Conservation (phyloP, 2,797 vertebrate genomes). For the Crenuchus spilurus region DNA sequence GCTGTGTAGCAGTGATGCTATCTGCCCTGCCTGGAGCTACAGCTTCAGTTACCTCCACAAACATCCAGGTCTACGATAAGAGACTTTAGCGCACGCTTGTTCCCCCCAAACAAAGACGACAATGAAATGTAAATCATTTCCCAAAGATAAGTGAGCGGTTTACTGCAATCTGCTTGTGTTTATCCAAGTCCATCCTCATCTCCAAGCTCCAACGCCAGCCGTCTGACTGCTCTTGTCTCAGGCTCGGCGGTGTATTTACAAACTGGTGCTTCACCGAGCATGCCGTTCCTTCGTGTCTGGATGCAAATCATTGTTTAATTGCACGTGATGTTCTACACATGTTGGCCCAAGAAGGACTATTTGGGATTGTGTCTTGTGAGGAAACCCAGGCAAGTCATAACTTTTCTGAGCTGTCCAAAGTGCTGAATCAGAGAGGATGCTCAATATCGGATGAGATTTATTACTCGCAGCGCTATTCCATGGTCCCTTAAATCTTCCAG, state of each 20-base stretch:
- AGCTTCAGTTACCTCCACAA: conserved; percentile 72
- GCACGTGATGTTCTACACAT: conserved; percentile 38
- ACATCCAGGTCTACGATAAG: conserved; percentile 61
- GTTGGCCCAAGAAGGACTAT: conserved; percentile 56
- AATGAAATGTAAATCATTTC: conserved; percentile 57
- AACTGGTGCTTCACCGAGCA: no score
- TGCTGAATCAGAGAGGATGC: conserved; percentile 66
- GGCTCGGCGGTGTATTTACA: conserved; percentile 12
- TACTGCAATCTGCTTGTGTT: conserved; percentile 40
- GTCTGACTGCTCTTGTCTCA: background rate
- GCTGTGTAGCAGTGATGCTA: conserved; percentile 57
- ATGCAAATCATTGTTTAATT: conserved; percentile 43
- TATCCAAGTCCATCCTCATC: conserved; percentile 35
- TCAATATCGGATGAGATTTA: conserved; percentile 18
- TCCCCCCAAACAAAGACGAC: conserved; percentile 43
- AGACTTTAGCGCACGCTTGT: conserved; percentile 49
- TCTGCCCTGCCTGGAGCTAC: conserved; percentile 66
- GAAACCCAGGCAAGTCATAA: conserved; percentile 45
- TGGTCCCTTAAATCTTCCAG: background rate
- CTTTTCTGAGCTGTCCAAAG: conserved; percentile 71
- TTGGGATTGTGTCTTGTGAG: conserved; percentile 49
- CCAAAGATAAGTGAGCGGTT: conserved; percentile 37
- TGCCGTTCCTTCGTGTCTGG: conserved; percentile 15
- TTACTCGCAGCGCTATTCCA: background rate
- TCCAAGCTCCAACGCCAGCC: conserved; percentile 1